phyloP scores from a whole-genome alignment of 1,140 invertebrate species.

The Teleopsis dalmanni region DNA sequence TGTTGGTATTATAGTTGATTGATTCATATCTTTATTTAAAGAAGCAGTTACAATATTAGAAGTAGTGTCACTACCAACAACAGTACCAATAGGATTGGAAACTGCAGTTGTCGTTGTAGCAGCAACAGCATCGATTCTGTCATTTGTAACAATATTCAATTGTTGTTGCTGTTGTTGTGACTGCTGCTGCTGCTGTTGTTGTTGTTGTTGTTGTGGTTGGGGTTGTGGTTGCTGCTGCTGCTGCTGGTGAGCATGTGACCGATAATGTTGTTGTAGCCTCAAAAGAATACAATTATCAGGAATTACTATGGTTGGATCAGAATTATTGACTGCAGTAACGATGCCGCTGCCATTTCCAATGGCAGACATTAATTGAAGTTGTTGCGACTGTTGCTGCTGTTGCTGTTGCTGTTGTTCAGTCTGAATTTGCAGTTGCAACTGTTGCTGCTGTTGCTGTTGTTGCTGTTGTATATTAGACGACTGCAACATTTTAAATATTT shows the following conservation, averaged over 20 bases:
- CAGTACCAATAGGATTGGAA: background rate
- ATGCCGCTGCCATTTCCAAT: no score
- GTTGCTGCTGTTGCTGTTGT: background rate
- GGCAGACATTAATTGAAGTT: no score
- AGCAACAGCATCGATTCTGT: background rate
- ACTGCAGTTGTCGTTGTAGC: no score
- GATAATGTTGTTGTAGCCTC: no score
- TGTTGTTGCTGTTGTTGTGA: background rate
- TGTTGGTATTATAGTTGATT: no score
- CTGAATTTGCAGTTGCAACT: conserved; percentile 1
- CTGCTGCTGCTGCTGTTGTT: background rate
- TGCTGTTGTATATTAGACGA: background rate
- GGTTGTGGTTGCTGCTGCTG: background rate
- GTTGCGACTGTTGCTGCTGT: background rate
- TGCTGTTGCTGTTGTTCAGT: background rate
- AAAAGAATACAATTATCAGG: no score
- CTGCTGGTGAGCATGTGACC: no score
- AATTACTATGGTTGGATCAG: no score
- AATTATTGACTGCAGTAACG: no score
- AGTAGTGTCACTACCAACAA: conserved; percentile 1
- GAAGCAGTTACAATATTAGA: background rate
- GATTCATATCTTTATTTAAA: no score
- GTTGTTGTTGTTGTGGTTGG: conserved; percentile 4
- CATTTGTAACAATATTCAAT: conserved; percentile 1
- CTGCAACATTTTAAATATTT: conserved; percentile 10